Base-by-base conservation (phyloP, 2,888 invertebrate genomes). In the Meteorus cinctellus region DNA sequence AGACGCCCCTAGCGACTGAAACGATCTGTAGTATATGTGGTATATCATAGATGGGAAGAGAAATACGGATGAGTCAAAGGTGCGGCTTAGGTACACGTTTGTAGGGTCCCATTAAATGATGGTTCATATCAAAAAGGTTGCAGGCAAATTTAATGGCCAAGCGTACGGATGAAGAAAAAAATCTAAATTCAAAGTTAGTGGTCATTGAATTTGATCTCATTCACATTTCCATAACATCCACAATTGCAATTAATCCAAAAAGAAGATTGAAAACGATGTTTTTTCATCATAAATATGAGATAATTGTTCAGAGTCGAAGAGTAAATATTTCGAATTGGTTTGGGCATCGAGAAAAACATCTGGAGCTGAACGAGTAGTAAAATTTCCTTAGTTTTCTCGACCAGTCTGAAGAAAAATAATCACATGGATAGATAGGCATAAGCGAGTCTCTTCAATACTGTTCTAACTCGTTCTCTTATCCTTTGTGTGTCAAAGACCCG, bases 401-500 rank as follows among this genome's bases (percentile, higher is more conserved):
- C 4, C 0, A 10, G 24, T 4, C 14, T 48, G n/a, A 48, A 4
- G 19, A 31, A 24, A 62, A 5, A 63, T 2, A 34, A 31, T 31
- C 16, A 4, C 63, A n/a, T 8, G 2, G 16, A 63, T 34, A n/a
- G 19, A 19, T 66, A 16, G 16, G 5, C 51, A 31, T 29, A 48
- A 51, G 68, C n/a, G 51, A 31, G 51, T 51, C 12, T 68, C 14
- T 48, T 12, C 51, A 31, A 29, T 51, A 31, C 34, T 45, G 48
- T 27, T 51, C 29, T 29, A 31, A 68, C 29, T 8, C 16, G 68
- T n/a, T 31, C 29, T n/a, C 16, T 19, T 31, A 19, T 51, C 4
- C 51, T 68, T 68, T 68, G 51, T 68, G 29, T 51, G 68, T 48
- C 68, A 68, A 14, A 27, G 48, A 45, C 16, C 68, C 68, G 16